Base-by-base conservation (phyloP, 1,140 invertebrate species). In the Plodia interpunctella region DNA sequence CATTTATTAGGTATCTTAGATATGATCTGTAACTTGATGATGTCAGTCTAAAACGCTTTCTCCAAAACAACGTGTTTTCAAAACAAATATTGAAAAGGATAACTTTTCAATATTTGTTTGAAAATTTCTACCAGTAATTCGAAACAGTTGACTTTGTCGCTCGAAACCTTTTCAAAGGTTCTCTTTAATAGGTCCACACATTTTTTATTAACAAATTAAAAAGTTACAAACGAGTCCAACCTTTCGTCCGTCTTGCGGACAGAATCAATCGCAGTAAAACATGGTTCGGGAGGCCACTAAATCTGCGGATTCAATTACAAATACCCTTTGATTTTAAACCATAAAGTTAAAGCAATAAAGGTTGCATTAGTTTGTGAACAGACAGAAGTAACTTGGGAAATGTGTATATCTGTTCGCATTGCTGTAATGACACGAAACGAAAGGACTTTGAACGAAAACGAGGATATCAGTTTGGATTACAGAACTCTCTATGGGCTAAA, bases 211-310 rank as follows among this genome's bases (percentile, higher is more conserved):
- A 5, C 51, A 53, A 53, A 53, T 53, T 13, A 25, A 25, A 53
- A 53, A 53, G 30, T 32, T 25, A 21, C 51, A 5, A 25, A 53
- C 20, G 11, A 53, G 21, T 5, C 21, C 13, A 53, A 21, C 51
- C 51, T 25, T 20, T 18, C 72, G 72, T 79, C 77, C 76, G 77
- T 78, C 80, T 85, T 83, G 72, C 62, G 75, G 73, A 78, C 68
- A 72, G 75, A 85, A 85, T 86, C 83, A 88, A 88, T 88, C 85
- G 78, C 72, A 84, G 76, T 84, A 85, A 87, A 87, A 86, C 81
- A 83, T 77, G 68, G 72, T 74, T 76, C 70, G 64, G n/a, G 63
- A 57, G 64, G 68, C 68, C 66, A 70, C 63, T 54, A 54, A 35
- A 59, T 65, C 68, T 54, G 59, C 56, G 4, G 52, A 59, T 60